Conservation (phyloP, 2,113 vertebrate species). For the Triplophysa dalaica region DNA sequence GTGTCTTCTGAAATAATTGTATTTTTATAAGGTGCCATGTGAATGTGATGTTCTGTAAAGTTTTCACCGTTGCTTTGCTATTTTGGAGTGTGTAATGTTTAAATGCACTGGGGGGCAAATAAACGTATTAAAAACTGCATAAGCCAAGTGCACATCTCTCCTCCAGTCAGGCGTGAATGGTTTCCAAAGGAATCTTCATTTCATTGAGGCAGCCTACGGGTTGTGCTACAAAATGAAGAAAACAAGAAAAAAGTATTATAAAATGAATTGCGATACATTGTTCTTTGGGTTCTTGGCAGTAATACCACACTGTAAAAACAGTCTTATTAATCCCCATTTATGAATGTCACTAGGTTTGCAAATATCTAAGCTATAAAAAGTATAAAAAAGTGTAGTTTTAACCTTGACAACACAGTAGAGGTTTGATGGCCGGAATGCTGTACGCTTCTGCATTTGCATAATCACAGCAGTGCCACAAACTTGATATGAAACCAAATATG, state of each 20-base stretch:
- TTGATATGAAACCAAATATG: too few species aligned
- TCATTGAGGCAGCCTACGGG: conserved; percentile 40
- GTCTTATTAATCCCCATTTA: too few species aligned
- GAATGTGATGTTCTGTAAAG: neutral
- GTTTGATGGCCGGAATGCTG: too few species aligned
- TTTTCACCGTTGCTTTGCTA: conserved; percentile 11
- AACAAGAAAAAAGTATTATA: neutral
- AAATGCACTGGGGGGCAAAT: conserved; percentile 14
- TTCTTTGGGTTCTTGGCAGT: too few species aligned
- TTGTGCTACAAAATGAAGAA: neutral
- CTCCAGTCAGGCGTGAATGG: conserved; percentile 14
- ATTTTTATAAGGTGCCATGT: neutral
- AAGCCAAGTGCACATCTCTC: conserved; percentile 25
- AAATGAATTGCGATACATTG: neutral
- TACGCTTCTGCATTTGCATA: too few species aligned
- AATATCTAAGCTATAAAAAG: too few species aligned
- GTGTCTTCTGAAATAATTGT: neutral
- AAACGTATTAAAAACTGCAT: conserved; percentile 23
- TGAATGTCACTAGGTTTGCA: too few species aligned
- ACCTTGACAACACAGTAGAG: too few species aligned
- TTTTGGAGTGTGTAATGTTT: conserved; percentile 3
- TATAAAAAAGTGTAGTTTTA: too few species aligned
- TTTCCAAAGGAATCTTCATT: conserved; percentile 31
- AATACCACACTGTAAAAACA: too few species aligned
- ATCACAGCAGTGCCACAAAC: too few species aligned